Conservation (phyloP, 2,113 vertebrate genomes). For the Pseudopipra pipra region DNA sequence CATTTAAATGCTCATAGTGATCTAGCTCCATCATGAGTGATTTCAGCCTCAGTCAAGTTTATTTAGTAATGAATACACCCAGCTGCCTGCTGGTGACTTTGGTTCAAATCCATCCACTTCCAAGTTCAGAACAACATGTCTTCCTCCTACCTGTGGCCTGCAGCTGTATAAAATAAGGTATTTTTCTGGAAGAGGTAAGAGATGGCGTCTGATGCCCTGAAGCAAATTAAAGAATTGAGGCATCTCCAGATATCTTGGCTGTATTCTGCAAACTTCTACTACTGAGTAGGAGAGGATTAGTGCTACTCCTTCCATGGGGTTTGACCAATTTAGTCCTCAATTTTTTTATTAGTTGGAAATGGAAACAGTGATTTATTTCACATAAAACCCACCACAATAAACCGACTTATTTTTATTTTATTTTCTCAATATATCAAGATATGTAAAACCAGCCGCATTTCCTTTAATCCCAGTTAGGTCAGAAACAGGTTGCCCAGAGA, state of each 20-base stretch:
- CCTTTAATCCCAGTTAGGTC: neutral
- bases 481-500: neutral
- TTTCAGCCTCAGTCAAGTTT: neutral
- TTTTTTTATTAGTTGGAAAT: neutral
- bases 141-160: neutral
- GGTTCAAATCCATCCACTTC: neutral
- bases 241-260: neutral
- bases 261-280: neutral
- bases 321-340: neutral
- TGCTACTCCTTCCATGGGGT: neutral
- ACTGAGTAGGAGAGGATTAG: neutral
- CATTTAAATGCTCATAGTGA: neutral
- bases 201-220: neutral
- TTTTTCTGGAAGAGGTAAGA: neutral
- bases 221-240: neutral
- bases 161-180: neutral
- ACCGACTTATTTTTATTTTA: neutral
- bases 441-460: neutral
- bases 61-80: neutral
- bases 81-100: neutral
- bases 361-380: neutral
- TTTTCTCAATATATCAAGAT: neutral
- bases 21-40: neutral
- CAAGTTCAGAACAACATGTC: neutral
- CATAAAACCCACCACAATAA: neutral